These are phyloP conservation scores for Drosophila seguyi DNA, from an alignment of 1,140 invertebrate genomes.

Conservation along the genomic window DNA sequence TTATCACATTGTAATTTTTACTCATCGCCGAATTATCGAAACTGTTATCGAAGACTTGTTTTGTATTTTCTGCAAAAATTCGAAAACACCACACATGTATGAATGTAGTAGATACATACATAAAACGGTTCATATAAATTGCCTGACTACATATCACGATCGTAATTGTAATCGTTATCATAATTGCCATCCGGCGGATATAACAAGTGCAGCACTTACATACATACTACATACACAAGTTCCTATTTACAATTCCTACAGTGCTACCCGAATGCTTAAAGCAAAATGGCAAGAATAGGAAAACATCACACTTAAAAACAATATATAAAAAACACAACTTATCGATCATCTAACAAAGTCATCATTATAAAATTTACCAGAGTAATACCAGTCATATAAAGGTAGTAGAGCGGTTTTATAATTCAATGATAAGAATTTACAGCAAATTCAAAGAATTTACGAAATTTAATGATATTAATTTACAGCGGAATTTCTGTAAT, in stretches of 20 bases:
- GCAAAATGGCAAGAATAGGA: background rate
- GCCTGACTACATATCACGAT: conserved; percentile 7
- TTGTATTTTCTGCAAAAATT: background rate
- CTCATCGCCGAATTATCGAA: too few species aligned
- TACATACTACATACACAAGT: background rate
- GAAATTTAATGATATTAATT: too few species aligned
- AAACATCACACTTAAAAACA: background rate
- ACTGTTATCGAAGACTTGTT: too few species aligned
- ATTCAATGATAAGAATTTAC: background rate
- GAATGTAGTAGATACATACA: background rate
- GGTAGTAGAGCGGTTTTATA: background rate
- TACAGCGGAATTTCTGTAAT: too few species aligned
- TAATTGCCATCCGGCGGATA: conserved; percentile 46
- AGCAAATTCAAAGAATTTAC: too few species aligned
- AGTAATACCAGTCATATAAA: background rate
- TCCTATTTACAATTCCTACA: too few species aligned
- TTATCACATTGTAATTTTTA: too few species aligned
- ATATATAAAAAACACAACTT: too few species aligned
- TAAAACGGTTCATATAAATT: conserved; percentile 22
- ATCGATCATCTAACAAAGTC: background rate
- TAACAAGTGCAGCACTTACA: conserved; percentile 26
- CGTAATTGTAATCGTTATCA: conserved; percentile 10
- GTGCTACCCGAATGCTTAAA: too few species aligned
- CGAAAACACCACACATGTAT: background rate
- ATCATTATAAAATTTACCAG: background rate